phyloP scores from a whole-genome alignment of 2,888 invertebrate genomes.

The Pseudococcus viburni region DNA sequence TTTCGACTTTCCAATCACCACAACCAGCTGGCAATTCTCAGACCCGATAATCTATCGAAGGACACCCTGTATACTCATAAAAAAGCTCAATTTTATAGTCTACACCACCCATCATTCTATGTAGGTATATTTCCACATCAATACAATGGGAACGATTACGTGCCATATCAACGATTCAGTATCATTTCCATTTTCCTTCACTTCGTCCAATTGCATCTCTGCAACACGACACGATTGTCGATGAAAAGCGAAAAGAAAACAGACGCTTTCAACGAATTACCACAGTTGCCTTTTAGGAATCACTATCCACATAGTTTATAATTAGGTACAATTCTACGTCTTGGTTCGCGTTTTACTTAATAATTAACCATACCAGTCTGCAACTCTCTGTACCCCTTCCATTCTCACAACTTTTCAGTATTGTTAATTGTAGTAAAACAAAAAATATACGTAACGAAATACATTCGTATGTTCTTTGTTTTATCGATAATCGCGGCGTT shows the following conservation, averaged over 20 bases:
- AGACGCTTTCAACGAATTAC: neutral
- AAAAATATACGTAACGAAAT: conserved; percentile 16
- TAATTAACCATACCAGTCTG: conserved; percentile 9
- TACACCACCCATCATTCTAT: neutral
- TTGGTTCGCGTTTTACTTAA: conserved; percentile 41
- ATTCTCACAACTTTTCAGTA: neutral
- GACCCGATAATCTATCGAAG: no score
- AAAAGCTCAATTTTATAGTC: neutral
- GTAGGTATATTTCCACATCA: neutral
- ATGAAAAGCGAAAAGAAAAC: neutral
- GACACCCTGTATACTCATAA: conserved; percentile 1
- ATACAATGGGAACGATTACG: neutral
- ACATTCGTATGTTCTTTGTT: neutral
- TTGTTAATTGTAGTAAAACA: conserved; percentile 39
- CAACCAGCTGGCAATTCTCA: no score
- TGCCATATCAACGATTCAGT: conserved; percentile 14
- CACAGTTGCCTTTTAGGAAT: neutral
- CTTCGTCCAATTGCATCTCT: neutral
- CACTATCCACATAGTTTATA: conserved; percentile 10
- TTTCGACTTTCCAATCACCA: no score
- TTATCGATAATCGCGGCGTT: conserved; percentile 30
- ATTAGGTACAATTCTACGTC: conserved; percentile 23
- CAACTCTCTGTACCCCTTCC: neutral
- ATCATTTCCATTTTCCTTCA: neutral
- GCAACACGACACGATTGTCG: neutral